Percentiles rank a stretch among this genome's conserved stretches.
Conservation (phyloP, 2,888 invertebrate species). For the Rhaphigaster nebulosa region DNA sequence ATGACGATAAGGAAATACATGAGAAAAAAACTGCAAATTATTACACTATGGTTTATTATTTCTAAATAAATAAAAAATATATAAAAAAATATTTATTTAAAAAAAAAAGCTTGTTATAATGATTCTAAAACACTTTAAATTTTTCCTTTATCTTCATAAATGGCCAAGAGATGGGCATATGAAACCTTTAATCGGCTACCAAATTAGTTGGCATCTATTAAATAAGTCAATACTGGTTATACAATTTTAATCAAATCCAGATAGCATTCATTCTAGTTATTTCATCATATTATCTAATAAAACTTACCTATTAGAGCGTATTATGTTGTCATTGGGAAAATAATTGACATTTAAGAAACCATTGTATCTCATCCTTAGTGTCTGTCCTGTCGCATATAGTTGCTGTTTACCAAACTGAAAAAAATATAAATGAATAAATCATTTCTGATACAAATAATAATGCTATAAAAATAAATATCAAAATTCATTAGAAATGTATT, state of each 20-base stretch:
- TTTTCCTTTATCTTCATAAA: no score
- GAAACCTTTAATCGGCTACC: no score
- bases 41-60: no score
- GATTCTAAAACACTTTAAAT: no score
- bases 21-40: not conserved
- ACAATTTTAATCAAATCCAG: not conserved
- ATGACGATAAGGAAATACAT: no score
- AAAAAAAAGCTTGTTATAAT: no score
- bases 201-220: no score
- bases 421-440: not conserved
- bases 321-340: slow-evolving; percentile 59
- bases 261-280: not conserved
- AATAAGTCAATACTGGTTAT: not conserved
- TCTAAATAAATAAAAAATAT: no score
- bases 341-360: slow-evolving; percentile 73
- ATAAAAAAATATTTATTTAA: not conserved
- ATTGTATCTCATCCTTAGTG: slow-evolving; percentile 79
- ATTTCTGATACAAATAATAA: not conserved
- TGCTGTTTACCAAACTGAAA: slow-evolving; percentile 81
- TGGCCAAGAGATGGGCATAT: no score
- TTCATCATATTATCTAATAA: not conserved
- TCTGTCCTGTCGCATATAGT: slow-evolving; percentile 81
- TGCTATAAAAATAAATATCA: not conserved
- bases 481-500: not conserved
- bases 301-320: slow-evolving; percentile 59